These are phyloP conservation scores for Eudyptes chrysolophus DNA, from an alignment of 2,113 vertebrate genomes.

Conservation along the genomic window DNA sequence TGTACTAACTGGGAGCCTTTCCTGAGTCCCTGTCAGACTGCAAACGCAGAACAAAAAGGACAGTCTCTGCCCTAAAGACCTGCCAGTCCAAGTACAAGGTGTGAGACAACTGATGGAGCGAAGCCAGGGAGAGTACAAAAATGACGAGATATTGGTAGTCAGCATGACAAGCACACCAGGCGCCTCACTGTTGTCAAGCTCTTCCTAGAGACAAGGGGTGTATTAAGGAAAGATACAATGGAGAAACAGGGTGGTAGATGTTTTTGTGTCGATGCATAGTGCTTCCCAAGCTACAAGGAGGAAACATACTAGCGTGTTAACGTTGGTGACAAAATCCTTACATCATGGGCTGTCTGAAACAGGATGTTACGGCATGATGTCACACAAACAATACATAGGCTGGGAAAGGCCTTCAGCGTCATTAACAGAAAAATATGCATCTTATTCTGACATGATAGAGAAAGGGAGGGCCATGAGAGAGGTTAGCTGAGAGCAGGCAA, in stretches of 20 bases:
- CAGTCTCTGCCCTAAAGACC: neutral
- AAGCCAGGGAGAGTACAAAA: neutral
- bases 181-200: neutral
- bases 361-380: accelerated
- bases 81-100: neutral
- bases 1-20: neutral
- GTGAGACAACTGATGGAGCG: neutral
- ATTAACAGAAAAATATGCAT: neutral
- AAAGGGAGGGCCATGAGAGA: neutral
- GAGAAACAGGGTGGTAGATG: neutral
- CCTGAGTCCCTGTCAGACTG: neutral
- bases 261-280: neutral
- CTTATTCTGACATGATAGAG: neutral
- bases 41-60: neutral
- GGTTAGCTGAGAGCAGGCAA: neutral
- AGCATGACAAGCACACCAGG: neutral
- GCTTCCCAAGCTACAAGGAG: neutral
- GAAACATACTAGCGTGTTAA: neutral
- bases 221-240: neutral
- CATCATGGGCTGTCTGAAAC: neutral
- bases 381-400: accelerated
- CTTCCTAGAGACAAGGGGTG: neutral
- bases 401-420: neutral
- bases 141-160: neutral
- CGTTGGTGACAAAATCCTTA: neutral